These are phyloP conservation scores for Poecilia picta DNA, from an alignment of 2,797 vertebrate species.

Conservation along the genomic window DNA sequence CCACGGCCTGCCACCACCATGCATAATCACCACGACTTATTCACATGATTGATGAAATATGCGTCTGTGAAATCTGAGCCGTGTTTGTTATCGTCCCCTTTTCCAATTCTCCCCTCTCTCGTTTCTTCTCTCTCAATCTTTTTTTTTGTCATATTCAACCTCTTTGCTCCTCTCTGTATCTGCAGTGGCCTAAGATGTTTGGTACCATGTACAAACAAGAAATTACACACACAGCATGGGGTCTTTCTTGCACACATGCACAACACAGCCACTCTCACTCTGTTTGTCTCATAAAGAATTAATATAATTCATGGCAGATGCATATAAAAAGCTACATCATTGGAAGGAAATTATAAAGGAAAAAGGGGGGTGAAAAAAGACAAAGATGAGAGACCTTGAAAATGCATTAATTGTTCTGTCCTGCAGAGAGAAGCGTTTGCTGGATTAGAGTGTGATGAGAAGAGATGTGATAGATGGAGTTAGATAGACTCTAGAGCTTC, in stretches of 20 bases:
- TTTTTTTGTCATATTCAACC: slow-evolving; percentile 67
- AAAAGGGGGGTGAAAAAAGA: slow-evolving; percentile 26
- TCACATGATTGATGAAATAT: slow-evolving; percentile 87
- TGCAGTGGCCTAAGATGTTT: slow-evolving; percentile 67
- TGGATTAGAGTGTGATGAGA: slow-evolving; percentile 53
- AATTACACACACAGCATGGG: slow-evolving; percentile 88
- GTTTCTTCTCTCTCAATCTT: slow-evolving; percentile 65
- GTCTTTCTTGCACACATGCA: slow-evolving; percentile 47
- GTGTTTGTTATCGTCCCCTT: slow-evolving; percentile 80
- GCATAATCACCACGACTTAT: slow-evolving; percentile 85
- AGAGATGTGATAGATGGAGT: slow-evolving; percentile 46
- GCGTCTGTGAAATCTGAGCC: slow-evolving; percentile 79
- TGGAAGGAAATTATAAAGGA: slow-evolving; percentile 73
- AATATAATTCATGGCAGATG: slow-evolving; percentile 67
- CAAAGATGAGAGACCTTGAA: slow-evolving; percentile 30
- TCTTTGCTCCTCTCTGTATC: slow-evolving; percentile 56
- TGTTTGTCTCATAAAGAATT: slow-evolving; percentile 48
- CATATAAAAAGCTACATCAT: slow-evolving; percentile 74
- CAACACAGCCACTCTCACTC: slow-evolving; percentile 6
- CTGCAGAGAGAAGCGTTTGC: slow-evolving; percentile 51
- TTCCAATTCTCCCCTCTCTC: slow-evolving; percentile 53
- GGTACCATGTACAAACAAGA: slow-evolving; percentile 80
- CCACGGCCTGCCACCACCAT: slow-evolving; percentile 72
- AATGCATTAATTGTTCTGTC: slow-evolving; percentile 84
- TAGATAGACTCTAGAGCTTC: slow-evolving; percentile 60